Conservation (phyloP, 2,113 vertebrate species). For the Emydocephalus ijimae region DNA sequence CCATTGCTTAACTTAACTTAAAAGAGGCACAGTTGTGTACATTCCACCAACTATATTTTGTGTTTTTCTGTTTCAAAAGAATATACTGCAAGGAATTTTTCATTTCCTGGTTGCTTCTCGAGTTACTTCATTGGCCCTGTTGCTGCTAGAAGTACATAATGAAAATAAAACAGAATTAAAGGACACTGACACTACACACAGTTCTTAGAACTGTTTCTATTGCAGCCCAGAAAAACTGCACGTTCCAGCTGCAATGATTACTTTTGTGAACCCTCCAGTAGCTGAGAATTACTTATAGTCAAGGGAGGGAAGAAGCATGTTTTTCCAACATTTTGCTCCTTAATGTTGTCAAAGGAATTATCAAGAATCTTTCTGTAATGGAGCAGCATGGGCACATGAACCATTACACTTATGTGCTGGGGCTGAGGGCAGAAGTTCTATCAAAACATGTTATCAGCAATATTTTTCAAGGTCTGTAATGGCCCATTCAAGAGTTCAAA, state of each 20-base stretch:
- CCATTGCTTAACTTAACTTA: background rate
- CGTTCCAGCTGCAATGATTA: background rate
- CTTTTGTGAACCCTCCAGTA: background rate
- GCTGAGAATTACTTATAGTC: background rate
- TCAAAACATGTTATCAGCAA: background rate
- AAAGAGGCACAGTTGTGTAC: background rate
- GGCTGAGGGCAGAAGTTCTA: background rate
- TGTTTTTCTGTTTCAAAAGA: background rate
- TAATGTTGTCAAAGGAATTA: background rate
- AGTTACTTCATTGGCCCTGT: background rate
- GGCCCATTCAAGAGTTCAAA: background rate
- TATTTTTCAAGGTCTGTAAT: background rate
- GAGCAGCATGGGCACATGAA: background rate
- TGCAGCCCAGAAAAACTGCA: background rate
- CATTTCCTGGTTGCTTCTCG: background rate
- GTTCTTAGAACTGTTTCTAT: background rate
- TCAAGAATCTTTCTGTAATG: background rate
- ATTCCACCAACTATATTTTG: background rate
- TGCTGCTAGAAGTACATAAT: background rate
- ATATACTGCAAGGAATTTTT: background rate
- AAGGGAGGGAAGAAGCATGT: background rate
- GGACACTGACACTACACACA: background rate
- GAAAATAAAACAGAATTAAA: background rate
- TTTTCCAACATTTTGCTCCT: background rate
- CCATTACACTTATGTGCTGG: background rate